Conservation (phyloP, 37 sponge, comb jelly and placozoan species). For the Bolinopsis microptera region DNA sequence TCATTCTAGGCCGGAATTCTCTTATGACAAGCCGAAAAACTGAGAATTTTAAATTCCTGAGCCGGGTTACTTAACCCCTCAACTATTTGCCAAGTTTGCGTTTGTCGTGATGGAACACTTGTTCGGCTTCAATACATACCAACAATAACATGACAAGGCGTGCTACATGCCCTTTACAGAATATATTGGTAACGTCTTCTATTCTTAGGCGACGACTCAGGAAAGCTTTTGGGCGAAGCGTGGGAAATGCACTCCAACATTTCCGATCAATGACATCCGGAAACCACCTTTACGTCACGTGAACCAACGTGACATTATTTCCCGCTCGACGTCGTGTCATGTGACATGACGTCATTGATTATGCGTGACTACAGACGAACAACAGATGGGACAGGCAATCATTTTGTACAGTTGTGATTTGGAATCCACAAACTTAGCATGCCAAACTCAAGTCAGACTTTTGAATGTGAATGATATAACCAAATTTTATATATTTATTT, state of each 20-base stretch:
- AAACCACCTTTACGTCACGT: not conserved
- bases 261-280: slow-evolving; percentile 35
- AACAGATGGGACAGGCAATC: not conserved
- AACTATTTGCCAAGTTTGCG: not conserved
- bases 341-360: not conserved
- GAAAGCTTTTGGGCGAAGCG: slow-evolving; percentile 46
- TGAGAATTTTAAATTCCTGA: not conserved
- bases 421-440: not conserved
- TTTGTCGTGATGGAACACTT: not conserved
- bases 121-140: not conserved
- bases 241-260: slow-evolving; percentile 58
- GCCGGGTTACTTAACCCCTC: not conserved
- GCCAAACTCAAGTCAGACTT: slow-evolving; percentile 25
- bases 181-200: not conserved
- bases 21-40: not conserved
- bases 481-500: slow-evolving; percentile 62
- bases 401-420: too few species aligned
- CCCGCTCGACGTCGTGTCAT: not conserved
- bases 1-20: not conserved
- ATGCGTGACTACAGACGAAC: not conserved
- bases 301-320: not conserved
- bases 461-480: slow-evolving; percentile 19
- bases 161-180: not conserved
- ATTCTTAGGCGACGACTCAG: slow-evolving; percentile 54
- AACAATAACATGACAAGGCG: not conserved